Conservation (phyloP, 23 tunicate genomes). For the Phallusia fumigata region DNA sequence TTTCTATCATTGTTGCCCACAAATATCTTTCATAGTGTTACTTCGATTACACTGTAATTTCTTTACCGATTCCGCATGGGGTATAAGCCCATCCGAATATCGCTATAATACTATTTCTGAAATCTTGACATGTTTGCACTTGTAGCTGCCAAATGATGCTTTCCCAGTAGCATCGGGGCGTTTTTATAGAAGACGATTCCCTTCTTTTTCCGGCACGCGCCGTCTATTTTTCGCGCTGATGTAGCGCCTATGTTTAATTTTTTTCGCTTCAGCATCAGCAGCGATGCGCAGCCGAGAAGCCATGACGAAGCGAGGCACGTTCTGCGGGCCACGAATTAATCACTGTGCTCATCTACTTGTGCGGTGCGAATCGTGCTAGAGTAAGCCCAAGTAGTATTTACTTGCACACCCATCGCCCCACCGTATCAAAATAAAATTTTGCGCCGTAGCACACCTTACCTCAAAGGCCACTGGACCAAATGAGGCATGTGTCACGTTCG, state of each 20-base stretch:
- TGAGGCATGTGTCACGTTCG: too few relatives aligned
- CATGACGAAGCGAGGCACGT: neutral
- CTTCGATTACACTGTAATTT: too few relatives aligned
- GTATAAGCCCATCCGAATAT: too few relatives aligned
- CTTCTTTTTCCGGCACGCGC: neutral
- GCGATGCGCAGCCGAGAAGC: neutral
- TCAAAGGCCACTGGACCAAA: too few relatives aligned
- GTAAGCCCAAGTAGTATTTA: neutral
- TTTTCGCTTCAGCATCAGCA: neutral
- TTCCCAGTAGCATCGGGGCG: neutral
- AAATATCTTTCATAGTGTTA: too few relatives aligned
- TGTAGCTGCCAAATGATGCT: neutral
- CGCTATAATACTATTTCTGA: too few relatives aligned
- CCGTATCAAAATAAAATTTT: too few relatives aligned
- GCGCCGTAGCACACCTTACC: too few relatives aligned
- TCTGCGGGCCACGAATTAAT: neutral
- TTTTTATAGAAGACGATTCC: neutral
- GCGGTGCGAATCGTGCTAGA: constrained; percentile 1
- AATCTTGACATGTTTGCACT: neutral
- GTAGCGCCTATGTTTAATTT: neutral
- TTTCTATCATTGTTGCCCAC: too few relatives aligned
- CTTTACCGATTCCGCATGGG: too few relatives aligned
- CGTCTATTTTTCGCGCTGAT: constrained; percentile 1
- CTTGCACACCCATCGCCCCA: neutral
- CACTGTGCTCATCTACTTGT: neutral